Conservation (phyloP, 2,888 invertebrate species). For the Sclerodermus sp. region DNA sequence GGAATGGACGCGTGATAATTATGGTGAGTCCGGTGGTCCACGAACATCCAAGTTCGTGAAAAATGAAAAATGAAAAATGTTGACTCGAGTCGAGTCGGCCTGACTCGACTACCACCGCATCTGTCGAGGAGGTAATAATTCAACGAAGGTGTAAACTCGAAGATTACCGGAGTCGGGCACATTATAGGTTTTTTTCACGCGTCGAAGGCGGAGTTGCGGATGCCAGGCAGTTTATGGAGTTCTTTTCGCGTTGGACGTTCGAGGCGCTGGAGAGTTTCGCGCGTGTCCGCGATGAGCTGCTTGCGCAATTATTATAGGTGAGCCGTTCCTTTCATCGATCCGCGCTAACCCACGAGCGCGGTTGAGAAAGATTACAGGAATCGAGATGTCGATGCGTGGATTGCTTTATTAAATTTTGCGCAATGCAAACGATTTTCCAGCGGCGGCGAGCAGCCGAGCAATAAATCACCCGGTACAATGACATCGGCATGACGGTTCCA, state of each 20-base stretch:
- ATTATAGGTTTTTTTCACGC: too few relatives aligned
- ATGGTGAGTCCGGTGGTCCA: too few relatives aligned
- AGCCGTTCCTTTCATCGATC: constrained; percentile 23
- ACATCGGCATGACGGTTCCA: constrained; percentile 32
- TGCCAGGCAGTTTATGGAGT: too few relatives aligned
- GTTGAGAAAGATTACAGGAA: constrained; percentile 35
- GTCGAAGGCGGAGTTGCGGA: too few relatives aligned
- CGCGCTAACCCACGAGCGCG: constrained; percentile 5
- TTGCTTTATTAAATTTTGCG: constrained; percentile 49
- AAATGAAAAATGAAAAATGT: too few relatives aligned
- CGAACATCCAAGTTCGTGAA: too few relatives aligned
- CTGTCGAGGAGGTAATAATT: too few relatives aligned
- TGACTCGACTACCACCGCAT: too few relatives aligned
- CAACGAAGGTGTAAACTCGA: too few relatives aligned
- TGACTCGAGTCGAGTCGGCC: too few relatives aligned
- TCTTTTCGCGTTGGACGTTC: neutral
- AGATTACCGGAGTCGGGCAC: too few relatives aligned
- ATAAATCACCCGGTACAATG: constrained; percentile 41
- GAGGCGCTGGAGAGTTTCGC: constrained; percentile 1
- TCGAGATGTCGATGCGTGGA: constrained; percentile 38
- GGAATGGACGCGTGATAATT: too few relatives aligned
- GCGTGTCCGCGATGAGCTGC: constrained; percentile 7
- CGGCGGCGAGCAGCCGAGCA: constrained; percentile 17
- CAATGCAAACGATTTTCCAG: constrained; percentile 41
- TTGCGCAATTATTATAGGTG: constrained; percentile 23